Conservation (phyloP, 1,140 invertebrate genomes). For the Triops cancriformis region DNA sequence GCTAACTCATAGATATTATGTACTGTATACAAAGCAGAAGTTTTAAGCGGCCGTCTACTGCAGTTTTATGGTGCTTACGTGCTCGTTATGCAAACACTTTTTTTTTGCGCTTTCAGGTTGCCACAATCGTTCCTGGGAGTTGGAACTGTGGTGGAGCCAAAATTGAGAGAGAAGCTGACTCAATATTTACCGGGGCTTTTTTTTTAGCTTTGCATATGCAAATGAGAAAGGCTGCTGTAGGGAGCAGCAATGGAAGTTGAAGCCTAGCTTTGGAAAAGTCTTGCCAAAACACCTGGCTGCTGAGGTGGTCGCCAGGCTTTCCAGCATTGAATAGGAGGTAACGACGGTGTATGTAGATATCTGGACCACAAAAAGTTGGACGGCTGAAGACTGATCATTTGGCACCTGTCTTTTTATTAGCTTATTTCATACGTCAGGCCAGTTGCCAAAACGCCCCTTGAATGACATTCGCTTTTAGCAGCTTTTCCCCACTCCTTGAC, state of each 20-base stretch:
- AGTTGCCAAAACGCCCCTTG: too few relatives aligned
- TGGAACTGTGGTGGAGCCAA: not conserved
- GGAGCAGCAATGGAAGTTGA: not conserved
- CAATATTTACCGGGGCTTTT: not conserved
- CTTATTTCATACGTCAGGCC: not conserved
- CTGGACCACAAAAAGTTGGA: not conserved
- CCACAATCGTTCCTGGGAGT: not conserved
- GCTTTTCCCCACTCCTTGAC: too few relatives aligned
- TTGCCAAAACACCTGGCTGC: constrained; percentile 3
- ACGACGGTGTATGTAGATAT: not conserved
- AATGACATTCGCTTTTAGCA: too few relatives aligned
- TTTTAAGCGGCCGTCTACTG: not conserved
- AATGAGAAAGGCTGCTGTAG: not conserved
- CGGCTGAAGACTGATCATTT: not conserved
- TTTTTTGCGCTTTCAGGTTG: not conserved
- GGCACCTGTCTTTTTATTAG: not conserved
- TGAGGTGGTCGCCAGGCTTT: not conserved
- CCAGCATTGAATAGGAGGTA: not conserved
- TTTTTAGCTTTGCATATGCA: not conserved
- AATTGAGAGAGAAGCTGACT: constrained; percentile 6
- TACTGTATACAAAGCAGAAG: not conserved
- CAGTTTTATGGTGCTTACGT: constrained; percentile 1
- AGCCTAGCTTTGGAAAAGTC: not conserved
- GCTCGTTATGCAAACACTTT: not conserved
- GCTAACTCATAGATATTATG: not conserved